Conservation (phyloP, 2,888 invertebrate species). For the Acanthosepion lycidas region DNA sequence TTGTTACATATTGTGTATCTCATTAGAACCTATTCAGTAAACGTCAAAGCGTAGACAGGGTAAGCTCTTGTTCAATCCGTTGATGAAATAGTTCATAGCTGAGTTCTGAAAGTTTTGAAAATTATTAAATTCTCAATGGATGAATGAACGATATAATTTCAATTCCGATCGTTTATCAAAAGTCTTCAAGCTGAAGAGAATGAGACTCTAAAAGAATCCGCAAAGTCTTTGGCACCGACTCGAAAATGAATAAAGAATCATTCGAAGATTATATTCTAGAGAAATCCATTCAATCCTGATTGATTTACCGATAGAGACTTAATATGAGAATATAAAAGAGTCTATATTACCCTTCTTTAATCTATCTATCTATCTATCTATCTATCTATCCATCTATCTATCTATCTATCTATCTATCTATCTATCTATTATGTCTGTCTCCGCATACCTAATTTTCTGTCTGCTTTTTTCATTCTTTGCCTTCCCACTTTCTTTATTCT, state of each 20-base stretch:
- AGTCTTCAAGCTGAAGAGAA: neutral
- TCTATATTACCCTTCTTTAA: neutral
- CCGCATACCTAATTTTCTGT: neutral
- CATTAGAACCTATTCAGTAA: neutral
- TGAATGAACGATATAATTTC: neutral
- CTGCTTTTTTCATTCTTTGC: neutral
- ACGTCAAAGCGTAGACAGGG: neutral
- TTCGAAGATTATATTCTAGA: neutral
- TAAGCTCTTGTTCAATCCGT: neutral
- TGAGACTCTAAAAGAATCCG: neutral
- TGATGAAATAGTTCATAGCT: neutral
- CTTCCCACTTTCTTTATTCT: neutral
- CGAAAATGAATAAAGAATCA: neutral
- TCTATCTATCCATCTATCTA: neutral
- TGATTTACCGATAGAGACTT: neutral
- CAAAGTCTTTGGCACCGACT: neutral
- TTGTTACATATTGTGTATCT: neutral
- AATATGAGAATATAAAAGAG: neutral
- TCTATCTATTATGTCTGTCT: neutral
- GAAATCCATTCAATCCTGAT: neutral
- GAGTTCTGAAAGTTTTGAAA: neutral
- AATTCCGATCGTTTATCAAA: neutral
- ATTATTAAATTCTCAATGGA: neutral
- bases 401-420: neutral
- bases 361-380: neutral